These are phyloP conservation scores for Orcinus orca DNA, from an alignment of 2,113 vertebrate genomes.

Conservation along the genomic window DNA sequence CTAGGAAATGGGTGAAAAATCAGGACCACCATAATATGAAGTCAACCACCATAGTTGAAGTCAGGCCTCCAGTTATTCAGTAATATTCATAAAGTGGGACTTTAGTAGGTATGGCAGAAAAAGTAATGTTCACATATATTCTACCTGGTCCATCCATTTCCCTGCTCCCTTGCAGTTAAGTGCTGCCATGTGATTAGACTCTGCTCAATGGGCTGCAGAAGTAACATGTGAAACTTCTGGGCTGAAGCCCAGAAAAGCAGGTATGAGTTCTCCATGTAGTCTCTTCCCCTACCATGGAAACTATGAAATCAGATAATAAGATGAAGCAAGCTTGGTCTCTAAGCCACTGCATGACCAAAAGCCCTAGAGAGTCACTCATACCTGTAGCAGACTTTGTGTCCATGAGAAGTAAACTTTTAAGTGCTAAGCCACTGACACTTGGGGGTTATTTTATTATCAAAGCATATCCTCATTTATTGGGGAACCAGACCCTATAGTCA, in stretches of 20 bases:
- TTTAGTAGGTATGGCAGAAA: neutral
- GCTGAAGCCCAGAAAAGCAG: neutral
- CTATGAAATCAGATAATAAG: neutral
- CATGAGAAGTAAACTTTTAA: constrained; percentile 42
- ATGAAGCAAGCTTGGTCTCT: neutral
- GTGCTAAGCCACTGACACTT: neutral
- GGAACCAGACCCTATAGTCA: neutral
- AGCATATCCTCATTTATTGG: neutral
- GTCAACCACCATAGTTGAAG: neutral
- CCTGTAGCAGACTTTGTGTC: neutral
- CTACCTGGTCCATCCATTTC: neutral
- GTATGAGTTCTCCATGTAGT: neutral
- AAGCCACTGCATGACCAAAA: neutral
- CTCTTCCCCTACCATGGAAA: neutral
- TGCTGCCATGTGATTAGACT: neutral
- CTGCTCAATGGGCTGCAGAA: neutral
- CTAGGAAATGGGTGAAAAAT: neutral
- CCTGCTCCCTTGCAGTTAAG: neutral
- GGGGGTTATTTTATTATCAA: neutral
- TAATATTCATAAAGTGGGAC: neutral
- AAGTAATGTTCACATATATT: neutral
- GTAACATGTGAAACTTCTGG: neutral
- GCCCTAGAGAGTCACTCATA: neutral
- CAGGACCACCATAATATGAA: neutral
- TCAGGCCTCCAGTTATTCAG: neutral